phyloP scores from a whole-genome alignment of 2,797 vertebrate genomes.

The Allobates femoralis region DNA sequence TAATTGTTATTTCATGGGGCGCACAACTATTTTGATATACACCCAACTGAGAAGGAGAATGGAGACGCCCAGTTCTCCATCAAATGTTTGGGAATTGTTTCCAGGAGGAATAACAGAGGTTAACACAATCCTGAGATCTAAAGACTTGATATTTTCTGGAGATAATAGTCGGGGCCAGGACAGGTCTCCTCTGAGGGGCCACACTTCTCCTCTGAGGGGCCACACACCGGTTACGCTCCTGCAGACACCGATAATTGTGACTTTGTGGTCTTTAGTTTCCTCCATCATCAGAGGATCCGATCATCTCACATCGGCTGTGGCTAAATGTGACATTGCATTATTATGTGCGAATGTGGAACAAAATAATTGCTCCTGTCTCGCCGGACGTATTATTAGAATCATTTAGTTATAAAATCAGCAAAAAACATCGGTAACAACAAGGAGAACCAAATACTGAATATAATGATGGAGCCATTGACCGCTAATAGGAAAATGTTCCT shows the following conservation, averaged over 20 bases:
- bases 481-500: neutral
- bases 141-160: too few species aligned
- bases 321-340: neutral
- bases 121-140: too few species aligned
- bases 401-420: slow-evolving; percentile 1
- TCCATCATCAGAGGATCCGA: neutral
- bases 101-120: too few species aligned
- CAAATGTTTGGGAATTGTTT: too few species aligned
- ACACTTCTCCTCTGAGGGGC: neutral
- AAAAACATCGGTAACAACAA: neutral
- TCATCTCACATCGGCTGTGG: neutral
- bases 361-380: slow-evolving; percentile 27
- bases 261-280: neutral
- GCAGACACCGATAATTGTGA: neutral
- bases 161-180: too few species aligned
- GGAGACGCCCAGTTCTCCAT: too few species aligned
- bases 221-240: neutral
- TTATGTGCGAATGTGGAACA: neutral
- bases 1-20: too few species aligned
- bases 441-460: neutral
- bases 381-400: neutral
- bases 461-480: neutral
- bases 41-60: too few species aligned
- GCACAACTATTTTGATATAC: too few species aligned
- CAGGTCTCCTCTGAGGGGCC: neutral